Conservation (phyloP, 2,797 vertebrate species). For the Spea hammondii region DNA sequence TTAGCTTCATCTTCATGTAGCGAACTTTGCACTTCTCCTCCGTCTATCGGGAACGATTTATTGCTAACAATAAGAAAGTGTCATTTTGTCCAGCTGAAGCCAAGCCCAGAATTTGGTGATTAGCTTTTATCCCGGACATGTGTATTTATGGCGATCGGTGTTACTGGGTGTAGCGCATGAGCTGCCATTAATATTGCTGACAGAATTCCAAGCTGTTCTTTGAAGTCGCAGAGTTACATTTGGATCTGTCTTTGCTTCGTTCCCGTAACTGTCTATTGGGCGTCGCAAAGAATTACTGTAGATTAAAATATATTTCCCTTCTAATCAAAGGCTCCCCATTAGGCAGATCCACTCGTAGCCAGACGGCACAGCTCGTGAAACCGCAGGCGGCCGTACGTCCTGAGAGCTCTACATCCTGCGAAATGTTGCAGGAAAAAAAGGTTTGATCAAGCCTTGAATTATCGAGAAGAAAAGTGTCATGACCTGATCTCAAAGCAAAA, state of each 20-base stretch:
- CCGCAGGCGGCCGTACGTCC: neutral
- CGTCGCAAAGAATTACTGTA: slow-evolving; percentile 1
- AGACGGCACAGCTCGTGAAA: neutral
- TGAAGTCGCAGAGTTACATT: slow-evolving; percentile 13
- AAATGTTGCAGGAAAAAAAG: too few species aligned
- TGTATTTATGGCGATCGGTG: neutral
- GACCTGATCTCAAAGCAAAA: too few species aligned
- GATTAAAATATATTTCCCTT: slow-evolving; percentile 31
- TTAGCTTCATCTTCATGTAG: too few species aligned
- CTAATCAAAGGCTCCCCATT: slow-evolving; percentile 8
- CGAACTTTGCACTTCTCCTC: too few species aligned
- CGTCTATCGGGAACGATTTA: neutral
- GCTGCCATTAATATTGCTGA: slow-evolving; percentile 5
- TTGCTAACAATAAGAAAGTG: too few species aligned
- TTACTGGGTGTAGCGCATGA: slow-evolving; percentile 13
- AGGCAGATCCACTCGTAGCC: neutral
- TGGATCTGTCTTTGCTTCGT: neutral
- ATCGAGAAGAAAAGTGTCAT: too few species aligned
- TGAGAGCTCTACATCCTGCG: neutral
- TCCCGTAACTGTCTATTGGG: slow-evolving; percentile 42
- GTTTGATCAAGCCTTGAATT: too few species aligned
- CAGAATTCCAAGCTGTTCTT: neutral
- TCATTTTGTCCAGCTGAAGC: too few species aligned
- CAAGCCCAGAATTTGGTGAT: neutral
- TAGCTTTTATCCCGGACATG: neutral